Percentiles rank a stretch among this genome's conserved stretches.
Evolutionary conservation across 2,888 invertebrate species (phyloP).

Genomic region (Branchellion lobata): DNA sequence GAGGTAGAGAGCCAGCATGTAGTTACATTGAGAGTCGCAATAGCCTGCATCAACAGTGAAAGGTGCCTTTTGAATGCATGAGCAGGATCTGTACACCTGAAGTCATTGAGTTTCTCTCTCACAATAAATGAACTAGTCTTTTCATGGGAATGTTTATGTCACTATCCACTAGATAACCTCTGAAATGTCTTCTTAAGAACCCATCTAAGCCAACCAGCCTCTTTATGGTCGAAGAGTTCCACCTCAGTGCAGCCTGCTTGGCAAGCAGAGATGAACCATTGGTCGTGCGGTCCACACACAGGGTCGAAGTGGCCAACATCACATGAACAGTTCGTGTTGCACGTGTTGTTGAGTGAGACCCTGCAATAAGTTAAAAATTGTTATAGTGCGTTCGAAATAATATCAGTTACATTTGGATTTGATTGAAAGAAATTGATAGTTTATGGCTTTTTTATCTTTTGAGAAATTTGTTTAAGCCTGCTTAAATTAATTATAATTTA

Average conservation of each 20-base stretch:
- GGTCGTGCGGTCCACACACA: constrained; percentile 67
- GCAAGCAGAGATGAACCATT: constrained; percentile 73
- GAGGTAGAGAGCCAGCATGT: constrained; percentile 14
- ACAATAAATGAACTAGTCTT: too few species aligned
- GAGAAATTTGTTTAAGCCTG: too few species aligned
- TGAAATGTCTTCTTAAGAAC: too few species aligned
- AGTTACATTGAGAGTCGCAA: constrained; percentile 14
- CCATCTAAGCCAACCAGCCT: too few species aligned
- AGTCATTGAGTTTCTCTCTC: too few species aligned
- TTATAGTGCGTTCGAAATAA: neutral
- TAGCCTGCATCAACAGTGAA: neutral
- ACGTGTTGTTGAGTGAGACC: constrained; percentile 58
- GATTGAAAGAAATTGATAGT: too few species aligned
- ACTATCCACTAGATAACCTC: too few species aligned
- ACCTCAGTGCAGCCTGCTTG: constrained; percentile 70
- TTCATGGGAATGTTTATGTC: too few species aligned
- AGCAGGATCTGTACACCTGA: constrained; percentile 19
- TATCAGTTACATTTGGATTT: neutral
- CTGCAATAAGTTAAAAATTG: neutral
- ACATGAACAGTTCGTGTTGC: constrained; percentile 69
- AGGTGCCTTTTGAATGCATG: neutral
- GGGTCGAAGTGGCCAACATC: constrained; percentile 68
- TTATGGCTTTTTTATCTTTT: too few species aligned
- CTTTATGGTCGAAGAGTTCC: neutral
- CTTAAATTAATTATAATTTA: too few species aligned